phyloP scores from a whole-genome alignment of 1,140 invertebrate genomes.

The Monochamus saltuarius region DNA sequence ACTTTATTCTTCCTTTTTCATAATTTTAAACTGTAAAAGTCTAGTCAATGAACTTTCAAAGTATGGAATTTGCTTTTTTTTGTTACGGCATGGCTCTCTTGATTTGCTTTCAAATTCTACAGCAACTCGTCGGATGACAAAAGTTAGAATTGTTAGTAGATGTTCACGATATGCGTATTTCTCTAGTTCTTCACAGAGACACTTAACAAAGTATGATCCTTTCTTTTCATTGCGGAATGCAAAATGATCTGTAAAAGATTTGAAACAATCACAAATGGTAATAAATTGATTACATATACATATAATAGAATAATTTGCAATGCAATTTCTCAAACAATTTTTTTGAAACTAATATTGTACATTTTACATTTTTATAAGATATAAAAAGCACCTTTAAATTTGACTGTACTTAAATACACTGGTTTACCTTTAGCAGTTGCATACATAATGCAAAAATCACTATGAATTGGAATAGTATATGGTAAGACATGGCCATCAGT shows the following conservation, averaged over 20 bases:
- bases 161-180: neutral
- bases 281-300: neutral
- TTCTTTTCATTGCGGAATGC: neutral
- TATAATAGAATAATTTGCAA: neutral
- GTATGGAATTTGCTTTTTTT: conserved; percentile 13
- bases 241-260: conserved; percentile 5
- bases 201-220: conserved; percentile 1
- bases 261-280: neutral
- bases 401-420: too few species aligned
- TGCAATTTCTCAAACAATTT: too few species aligned
- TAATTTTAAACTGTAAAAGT: neutral
- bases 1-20: too few species aligned
- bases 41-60: conserved; percentile 6
- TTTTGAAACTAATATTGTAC: too few species aligned
- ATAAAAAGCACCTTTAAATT: too few species aligned
- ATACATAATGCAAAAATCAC: conserved; percentile 10
- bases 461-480: conserved; percentile 7
- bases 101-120: conserved; percentile 1
- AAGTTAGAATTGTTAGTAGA: conserved; percentile 2
- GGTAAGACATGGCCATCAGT: neutral
- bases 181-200: conserved; percentile 1
- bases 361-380: too few species aligned
- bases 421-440: conserved; percentile 9
- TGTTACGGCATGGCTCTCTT: neutral
- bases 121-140: conserved; percentile 6